Evolutionary conservation across 1,140 invertebrate genomes (phyloP).

Genomic region (Diachasma alloeum): DNA sequence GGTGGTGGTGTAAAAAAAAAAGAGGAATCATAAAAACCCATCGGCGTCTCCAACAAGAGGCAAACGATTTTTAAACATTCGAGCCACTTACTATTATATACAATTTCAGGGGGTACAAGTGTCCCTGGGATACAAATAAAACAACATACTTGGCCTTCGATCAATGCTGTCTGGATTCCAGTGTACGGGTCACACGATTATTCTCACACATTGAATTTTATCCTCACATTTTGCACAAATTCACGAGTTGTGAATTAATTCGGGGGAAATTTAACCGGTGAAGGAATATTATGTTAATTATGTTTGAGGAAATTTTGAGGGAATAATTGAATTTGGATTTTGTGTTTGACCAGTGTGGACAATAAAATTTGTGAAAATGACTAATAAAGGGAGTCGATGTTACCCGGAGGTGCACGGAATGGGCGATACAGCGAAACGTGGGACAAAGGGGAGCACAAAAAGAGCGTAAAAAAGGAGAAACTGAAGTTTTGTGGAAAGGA

Average conservation of each 20-base stretch:
- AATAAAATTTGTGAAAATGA: slow-evolving; percentile 15
- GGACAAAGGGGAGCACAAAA: background rate
- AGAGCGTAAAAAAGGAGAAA: background rate
- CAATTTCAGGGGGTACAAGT: background rate
- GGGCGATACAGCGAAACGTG: slow-evolving; percentile 6
- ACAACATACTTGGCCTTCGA: slow-evolving; percentile 20
- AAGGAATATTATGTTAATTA: too few species aligned
- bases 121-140: slow-evolving; percentile 9
- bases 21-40: background rate
- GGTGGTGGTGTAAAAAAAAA: background rate
- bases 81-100: background rate
- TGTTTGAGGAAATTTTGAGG: background rate
- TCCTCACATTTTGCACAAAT: background rate
- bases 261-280: background rate
- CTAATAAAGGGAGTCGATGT: slow-evolving; percentile 8
- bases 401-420: slow-evolving; percentile 16
- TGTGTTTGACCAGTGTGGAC: background rate
- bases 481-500: background rate
- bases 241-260: background rate
- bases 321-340: background rate
- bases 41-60: background rate
- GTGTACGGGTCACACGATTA: background rate
- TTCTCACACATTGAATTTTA: background rate
- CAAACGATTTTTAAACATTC: background rate
- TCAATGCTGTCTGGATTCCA: slow-evolving; percentile 20